Percentiles rank a stretch among this genome's conserved stretches.
These are phyloP conservation scores for Lindbergichthys nudifrons DNA, from an alignment of 2,797 vertebrate genomes.

Conservation along the genomic window DNA sequence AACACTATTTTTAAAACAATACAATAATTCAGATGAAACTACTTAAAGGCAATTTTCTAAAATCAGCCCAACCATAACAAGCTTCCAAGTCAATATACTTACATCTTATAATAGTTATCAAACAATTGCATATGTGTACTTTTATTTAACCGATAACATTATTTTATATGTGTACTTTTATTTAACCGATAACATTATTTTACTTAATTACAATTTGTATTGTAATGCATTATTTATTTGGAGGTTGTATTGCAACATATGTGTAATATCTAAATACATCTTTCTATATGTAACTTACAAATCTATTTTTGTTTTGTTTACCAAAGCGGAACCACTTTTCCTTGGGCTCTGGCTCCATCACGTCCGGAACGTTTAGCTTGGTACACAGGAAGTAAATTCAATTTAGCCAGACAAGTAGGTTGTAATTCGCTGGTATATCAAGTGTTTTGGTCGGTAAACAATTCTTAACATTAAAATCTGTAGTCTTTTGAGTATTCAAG, in stretches of 20 bases:
- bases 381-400: constrained; percentile 77
- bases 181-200: too few species aligned
- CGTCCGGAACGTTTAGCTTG: constrained; percentile 50
- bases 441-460: constrained; percentile 14
- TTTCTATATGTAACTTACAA: too few species aligned
- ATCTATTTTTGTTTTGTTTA: background rate
- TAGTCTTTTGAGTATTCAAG: constrained; percentile 43
- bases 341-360: background rate
- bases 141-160: background rate
- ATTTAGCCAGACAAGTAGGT: constrained; percentile 36
- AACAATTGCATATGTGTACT: background rate
- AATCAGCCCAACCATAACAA: background rate
- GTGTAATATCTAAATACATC: too few species aligned
- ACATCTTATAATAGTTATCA: too few species aligned
- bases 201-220: too few species aligned
- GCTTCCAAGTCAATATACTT: background rate
- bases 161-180: background rate
- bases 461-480: background rate
- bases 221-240: too few species aligned
- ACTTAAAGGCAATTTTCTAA: background rate
- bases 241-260: too few species aligned
- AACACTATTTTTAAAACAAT: background rate
- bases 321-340: constrained; percentile 39
- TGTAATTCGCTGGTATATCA: constrained; percentile 16
- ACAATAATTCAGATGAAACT: background rate